phyloP scores from a whole-genome alignment of 2,797 vertebrate species.

The Dermochelys coriacea region DNA sequence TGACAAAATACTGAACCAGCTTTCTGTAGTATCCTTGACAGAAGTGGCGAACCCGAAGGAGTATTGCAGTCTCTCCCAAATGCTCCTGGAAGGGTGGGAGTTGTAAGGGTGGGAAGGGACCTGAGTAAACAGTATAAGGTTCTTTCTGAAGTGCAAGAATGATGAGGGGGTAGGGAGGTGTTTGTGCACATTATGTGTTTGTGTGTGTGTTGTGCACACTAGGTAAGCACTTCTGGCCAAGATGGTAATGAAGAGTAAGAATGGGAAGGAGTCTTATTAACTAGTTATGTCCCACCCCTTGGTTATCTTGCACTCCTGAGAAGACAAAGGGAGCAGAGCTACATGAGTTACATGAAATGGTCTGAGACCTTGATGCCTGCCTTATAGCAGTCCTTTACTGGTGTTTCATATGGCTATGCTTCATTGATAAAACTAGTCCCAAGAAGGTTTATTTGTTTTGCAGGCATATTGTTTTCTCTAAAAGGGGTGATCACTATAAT shows the following conservation, averaged over 20 bases:
- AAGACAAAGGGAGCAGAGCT: background rate
- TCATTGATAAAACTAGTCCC: constrained; percentile 70
- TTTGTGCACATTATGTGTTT: background rate
- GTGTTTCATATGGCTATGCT: constrained; percentile 48
- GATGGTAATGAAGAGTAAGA: background rate
- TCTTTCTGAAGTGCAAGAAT: background rate
- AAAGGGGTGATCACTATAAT: constrained; percentile 68
- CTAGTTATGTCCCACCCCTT: background rate
- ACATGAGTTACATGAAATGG: background rate
- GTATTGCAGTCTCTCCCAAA: background rate
- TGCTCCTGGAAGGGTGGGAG: background rate
- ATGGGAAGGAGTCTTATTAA: background rate
- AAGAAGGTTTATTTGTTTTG: constrained; percentile 71
- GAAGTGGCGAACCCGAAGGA: background rate
- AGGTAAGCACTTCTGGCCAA: background rate
- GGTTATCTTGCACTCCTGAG: background rate
- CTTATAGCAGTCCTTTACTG: constrained; percentile 42
- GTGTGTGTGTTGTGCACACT: background rate
- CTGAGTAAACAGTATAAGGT: background rate
- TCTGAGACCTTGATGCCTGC: background rate
- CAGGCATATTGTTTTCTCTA: constrained; percentile 72
- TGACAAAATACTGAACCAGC: background rate
- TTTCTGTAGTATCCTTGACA: background rate
- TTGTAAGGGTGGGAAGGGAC: background rate
- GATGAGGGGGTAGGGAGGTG: background rate